phyloP scores from a whole-genome alignment of 2,888 invertebrate species.

The Rhagonycha lutea region DNA sequence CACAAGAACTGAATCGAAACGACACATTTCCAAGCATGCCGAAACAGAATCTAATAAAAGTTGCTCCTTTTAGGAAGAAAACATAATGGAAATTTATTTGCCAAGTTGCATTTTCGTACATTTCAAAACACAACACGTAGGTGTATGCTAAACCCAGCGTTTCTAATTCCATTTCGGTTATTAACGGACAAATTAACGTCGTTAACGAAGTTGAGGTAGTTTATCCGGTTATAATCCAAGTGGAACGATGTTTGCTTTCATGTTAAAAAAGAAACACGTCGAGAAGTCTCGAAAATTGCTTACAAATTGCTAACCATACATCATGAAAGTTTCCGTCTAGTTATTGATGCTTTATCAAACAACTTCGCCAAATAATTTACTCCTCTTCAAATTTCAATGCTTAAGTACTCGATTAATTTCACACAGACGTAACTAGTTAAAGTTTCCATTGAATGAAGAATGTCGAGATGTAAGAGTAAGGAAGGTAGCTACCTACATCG shows the following conservation, averaged over 20 bases:
- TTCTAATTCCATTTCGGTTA: slow-evolving; percentile 9
- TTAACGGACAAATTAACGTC: slow-evolving; percentile 20
- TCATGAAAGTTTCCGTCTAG: neutral
- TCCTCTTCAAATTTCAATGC: slow-evolving; percentile 1
- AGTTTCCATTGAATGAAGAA: neutral
- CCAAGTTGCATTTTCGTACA: neutral
- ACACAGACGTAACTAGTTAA: slow-evolving; percentile 17
- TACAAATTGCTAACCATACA: neutral
- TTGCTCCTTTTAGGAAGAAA: neutral
- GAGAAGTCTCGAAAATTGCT: neutral
- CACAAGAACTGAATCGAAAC: neutral
- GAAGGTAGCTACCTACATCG: neutral
- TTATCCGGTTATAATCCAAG: slow-evolving; percentile 4
- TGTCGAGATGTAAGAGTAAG: neutral
- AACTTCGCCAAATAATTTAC: slow-evolving; percentile 7
- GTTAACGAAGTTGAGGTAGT: slow-evolving; percentile 15
- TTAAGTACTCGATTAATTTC: slow-evolving; percentile 19
- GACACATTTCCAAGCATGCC: neutral
- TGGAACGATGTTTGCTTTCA: neutral
- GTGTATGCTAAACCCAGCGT: neutral
- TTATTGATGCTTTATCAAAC: slow-evolving; percentile 4
- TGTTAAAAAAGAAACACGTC: neutral
- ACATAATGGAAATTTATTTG: neutral
- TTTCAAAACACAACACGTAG: neutral
- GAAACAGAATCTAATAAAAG: neutral